Evolutionary conservation across 30 jellyfish, hydroid and myxozoan species (phyloP).

Genomic region (Nemopilema nomurai): DNA sequence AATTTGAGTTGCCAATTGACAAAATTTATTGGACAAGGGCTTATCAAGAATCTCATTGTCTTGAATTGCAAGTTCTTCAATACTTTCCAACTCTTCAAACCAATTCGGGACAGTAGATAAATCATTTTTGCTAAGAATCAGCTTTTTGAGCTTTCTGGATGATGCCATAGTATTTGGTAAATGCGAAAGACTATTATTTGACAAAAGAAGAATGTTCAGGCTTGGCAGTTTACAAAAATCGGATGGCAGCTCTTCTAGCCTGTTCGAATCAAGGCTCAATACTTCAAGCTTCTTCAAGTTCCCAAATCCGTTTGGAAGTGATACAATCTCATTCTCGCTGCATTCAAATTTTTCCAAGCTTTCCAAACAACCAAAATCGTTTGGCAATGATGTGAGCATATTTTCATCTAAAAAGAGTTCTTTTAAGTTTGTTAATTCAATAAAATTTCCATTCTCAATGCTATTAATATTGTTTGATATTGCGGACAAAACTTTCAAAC

Average conservation of each 20-base stretch:
- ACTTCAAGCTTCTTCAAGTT: constrained; percentile 31
- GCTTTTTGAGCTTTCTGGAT: constrained; percentile 50
- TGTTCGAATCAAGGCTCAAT: constrained; percentile 60
- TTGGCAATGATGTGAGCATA: constrained; percentile 33
- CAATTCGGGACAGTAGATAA: constrained; percentile 70
- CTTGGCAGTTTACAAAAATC: constrained; percentile 49
- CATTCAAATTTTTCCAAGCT: constrained; percentile 58
- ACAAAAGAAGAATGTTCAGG: constrained; percentile 48
- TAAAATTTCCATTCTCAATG: constrained; percentile 33
- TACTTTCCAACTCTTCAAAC: constrained; percentile 65
- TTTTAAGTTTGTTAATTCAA: constrained; percentile 19
- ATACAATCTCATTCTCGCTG: constrained; percentile 56
- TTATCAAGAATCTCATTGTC: constrained; percentile 60
- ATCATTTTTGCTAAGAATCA: constrained; percentile 67
- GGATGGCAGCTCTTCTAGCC: constrained; percentile 57
- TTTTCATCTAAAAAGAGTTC: constrained; percentile 83
- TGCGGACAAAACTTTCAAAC: constrained; percentile 53
- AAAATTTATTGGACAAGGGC: constrained; percentile 65
- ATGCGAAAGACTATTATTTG: constrained; percentile 44
- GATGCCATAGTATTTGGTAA: constrained; percentile 68
- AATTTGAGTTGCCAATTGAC: constrained; percentile 39
- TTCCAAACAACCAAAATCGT: constrained; percentile 26
- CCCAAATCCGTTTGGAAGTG: constrained; percentile 72
- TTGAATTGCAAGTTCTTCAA: constrained; percentile 62
- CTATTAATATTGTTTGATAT: constrained; percentile 59